Conservation (phyloP, 1,140 invertebrate genomes). For the Orussus abietinus region DNA sequence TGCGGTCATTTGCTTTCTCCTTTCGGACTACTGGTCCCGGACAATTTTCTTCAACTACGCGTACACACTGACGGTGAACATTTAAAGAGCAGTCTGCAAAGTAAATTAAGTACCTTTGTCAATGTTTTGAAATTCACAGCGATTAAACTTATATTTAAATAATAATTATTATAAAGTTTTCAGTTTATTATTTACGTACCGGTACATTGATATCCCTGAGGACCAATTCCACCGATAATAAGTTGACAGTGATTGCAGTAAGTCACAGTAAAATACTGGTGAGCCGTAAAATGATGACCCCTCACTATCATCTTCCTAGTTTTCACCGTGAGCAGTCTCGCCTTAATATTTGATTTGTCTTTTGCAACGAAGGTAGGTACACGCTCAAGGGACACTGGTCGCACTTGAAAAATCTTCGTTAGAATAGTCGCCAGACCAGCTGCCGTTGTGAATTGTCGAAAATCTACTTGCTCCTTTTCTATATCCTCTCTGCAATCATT, state of each 20-base stretch:
- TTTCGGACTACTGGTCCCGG: conserved; percentile 72
- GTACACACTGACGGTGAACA: conserved; percentile 81
- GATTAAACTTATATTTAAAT: conserved; percentile 2
- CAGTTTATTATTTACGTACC: conserved; percentile 55
- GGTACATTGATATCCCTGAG: conserved; percentile 88
- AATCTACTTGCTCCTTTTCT: conserved; percentile 66
- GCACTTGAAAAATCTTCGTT: conserved; percentile 66
- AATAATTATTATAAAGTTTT: conserved; percentile 4
- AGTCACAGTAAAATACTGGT: conserved; percentile 85
- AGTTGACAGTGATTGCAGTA: conserved; percentile 90
- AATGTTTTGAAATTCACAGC: conserved; percentile 2
- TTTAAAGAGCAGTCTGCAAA: conserved; percentile 81
- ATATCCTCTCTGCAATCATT: conserved; percentile 61
- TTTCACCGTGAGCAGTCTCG: conserved; percentile 66
- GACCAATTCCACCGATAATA: conserved; percentile 90
- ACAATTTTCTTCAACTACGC: conserved; percentile 78
- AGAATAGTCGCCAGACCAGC: conserved; percentile 78
- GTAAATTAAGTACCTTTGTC: background rate
- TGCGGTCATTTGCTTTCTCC: conserved; percentile 62
- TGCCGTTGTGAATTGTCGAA: conserved; percentile 66
- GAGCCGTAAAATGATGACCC: conserved; percentile 85
- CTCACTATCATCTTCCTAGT: conserved; percentile 74
- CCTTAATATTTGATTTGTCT: conserved; percentile 72
- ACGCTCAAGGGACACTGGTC: conserved; percentile 61
- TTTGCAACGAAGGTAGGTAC: conserved; percentile 79